Evolutionary conservation across 2,888 invertebrate species (phyloP), one percentile per base, ranked within the genome.

Genomic region (Entomobrya proxima): DNA sequence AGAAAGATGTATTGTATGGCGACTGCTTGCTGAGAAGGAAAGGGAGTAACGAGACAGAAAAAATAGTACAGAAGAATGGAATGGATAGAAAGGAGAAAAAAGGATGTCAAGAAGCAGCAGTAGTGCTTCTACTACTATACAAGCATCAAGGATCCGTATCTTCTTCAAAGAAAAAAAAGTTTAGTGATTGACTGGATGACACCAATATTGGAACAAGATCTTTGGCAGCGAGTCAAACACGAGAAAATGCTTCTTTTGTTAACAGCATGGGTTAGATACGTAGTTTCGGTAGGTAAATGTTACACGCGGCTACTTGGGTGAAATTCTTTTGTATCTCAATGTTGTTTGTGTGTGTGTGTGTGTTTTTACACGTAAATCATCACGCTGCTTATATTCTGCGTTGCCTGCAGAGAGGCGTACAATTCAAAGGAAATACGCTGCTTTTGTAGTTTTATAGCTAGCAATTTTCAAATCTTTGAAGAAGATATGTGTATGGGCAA

Each of bases 131-230:
- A 1, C 3, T 15, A 9, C 52, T 37, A 67, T 37, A 67, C 27
- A 58, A 40, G 58, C 13, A 78, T n/a, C n/a, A 32, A 78, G 69
- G 40, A 69, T 80, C 55, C 24, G 7, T 30, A 69, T 69, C 80
- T 69, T 37, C 37, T n/a, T n/a, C n/a, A n/a, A 67, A 52, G 35
- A 64, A 37, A 75, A 61, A 80, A 69, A 55, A 37, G 55, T 52
- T 72, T 32, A 52, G 82, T 82, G 82, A 82, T 82, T 82, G 82
- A 82, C 82, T 82, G 82, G 82, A 82, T 82, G 82, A 82, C 82
- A 75, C 76, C 82, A 76, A 82, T 82, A 74, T 76, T 82, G 82
- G 82, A 75, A 47, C 75, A 30, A 67, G 74, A 64, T 82, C 75
- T 82, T 82, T 82, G 82, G 82, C 82, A 82, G 58, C 24, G 64